Evolutionary conservation across 2,888 invertebrate genomes (phyloP), one percentile per base, ranked within the genome.

Genomic region (Pocota personata): DNA sequence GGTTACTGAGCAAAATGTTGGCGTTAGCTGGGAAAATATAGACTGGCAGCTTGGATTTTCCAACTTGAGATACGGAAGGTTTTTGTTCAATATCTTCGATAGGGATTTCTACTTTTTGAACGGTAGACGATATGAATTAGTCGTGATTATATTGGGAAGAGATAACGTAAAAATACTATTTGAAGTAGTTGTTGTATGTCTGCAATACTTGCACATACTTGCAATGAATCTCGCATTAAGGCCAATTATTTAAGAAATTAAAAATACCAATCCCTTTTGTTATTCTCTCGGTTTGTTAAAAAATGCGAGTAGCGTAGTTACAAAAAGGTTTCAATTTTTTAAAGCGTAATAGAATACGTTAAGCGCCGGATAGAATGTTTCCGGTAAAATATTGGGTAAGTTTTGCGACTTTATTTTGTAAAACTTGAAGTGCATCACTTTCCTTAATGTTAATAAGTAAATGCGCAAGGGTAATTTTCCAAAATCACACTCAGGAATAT

Each of bases 81-180:
- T 14, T 62, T 50, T 48, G 21, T 66, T 69, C 2, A 14, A 50
- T 82, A 72, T 55, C 72, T 60, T 37, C 14, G 37, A 73, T 69
- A 60, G 35, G 60, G 78, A 62, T 69, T 83, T 91, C 79, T 55
- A 82, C 14, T 2, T 82, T 90, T 67, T 89, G 2, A 8, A 66
- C 58, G 12, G 16, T 16, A 58, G 24, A n/a, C 16, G 48, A 82
- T 89, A 88, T 46, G 62, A 86, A 14, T 91, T 91, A 40, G 14
- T 14, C 32, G 30, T 50, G 37, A 50, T 57, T 35, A 57, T 27
- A 6, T 40, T 52, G 24, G 37, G 4, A 10, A n/a, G 1, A 48
- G 71, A 72, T 72, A 60, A 37, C 30, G 14, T 8, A 7, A 35
- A 46, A 46, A 16, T 1, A 46, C 16, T 27, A 24, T n/a, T 3